Conservation (phyloP, 1,140 invertebrate genomes). For the Centruroides sculpturatus region DNA sequence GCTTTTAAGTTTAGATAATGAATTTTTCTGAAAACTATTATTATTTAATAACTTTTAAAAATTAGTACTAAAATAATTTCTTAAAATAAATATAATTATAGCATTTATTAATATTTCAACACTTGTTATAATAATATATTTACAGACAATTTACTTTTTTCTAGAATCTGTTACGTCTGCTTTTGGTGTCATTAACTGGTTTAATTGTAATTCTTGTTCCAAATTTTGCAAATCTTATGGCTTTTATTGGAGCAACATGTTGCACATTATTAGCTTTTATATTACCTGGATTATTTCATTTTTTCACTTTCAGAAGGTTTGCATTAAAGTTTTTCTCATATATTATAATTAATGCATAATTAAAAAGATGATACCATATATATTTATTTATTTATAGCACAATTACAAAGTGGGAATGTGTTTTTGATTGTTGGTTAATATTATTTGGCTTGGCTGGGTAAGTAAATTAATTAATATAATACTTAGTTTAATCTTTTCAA, state of each 20-base stretch:
- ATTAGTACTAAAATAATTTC: too few relatives aligned
- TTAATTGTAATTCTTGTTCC: slow-evolving; percentile 33
- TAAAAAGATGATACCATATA: too few relatives aligned
- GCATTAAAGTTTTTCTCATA: slow-evolving; percentile 7
- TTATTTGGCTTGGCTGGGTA: neutral
- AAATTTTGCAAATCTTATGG: slow-evolving; percentile 35
- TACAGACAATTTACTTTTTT: neutral
- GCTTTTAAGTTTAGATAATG: too few relatives aligned
- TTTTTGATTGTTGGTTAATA: neutral
- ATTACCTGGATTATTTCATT: slow-evolving; percentile 33
- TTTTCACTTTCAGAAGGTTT: slow-evolving; percentile 30
- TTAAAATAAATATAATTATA: too few relatives aligned
- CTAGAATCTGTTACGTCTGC: slow-evolving; percentile 29
- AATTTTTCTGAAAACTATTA: too few relatives aligned
- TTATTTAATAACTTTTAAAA: too few relatives aligned
- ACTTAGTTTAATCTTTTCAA: too few relatives aligned
- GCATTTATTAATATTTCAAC: too few relatives aligned
- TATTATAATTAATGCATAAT: too few relatives aligned
- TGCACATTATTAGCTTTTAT: slow-evolving; percentile 35
- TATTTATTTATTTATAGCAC: neutral
- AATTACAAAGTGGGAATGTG: neutral
- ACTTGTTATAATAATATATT: too few relatives aligned
- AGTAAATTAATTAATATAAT: neutral
- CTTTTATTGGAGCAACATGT: slow-evolving; percentile 35
- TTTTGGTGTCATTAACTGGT: slow-evolving; percentile 29